These are phyloP conservation scores for Heteronetta atricapilla DNA, from an alignment of 2,113 vertebrate genomes.

Conservation along the genomic window DNA sequence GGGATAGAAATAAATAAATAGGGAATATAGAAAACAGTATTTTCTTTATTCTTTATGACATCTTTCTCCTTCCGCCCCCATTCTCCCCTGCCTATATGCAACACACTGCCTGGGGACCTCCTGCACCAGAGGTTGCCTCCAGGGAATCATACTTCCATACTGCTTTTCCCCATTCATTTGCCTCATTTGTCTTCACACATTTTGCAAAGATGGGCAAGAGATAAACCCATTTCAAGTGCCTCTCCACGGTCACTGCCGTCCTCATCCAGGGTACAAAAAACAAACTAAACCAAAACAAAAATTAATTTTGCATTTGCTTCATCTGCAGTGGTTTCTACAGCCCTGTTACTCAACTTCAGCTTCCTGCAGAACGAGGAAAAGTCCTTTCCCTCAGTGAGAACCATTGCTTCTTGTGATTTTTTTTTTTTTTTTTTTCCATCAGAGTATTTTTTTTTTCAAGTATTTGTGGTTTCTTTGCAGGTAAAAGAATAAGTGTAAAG, in stretches of 20 bases:
- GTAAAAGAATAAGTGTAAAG: not conserved
- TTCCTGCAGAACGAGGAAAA: not conserved
- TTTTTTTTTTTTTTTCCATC: not conserved
- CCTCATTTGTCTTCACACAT: not conserved
- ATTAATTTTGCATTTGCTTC: not conserved
- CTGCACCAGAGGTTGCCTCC: not conserved
- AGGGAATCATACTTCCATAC: not conserved
- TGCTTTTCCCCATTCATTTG: not conserved
- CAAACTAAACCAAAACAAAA: no score
- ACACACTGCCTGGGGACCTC: fast-evolving
- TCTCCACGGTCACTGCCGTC: not conserved
- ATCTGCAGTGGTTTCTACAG: not conserved
- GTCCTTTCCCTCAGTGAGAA: not conserved
- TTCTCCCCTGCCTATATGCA: not conserved
- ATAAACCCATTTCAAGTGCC: not conserved
- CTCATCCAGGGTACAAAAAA: not conserved
- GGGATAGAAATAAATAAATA: not conserved
- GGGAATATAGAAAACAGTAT: not conserved
- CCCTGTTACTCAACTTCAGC: not conserved
- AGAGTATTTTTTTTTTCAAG: not conserved
- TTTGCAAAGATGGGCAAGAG: not conserved
- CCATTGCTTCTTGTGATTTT: not conserved
- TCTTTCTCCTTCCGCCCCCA: not conserved
- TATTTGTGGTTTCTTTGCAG: not conserved
- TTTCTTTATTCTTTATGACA: not conserved